Evolutionary conservation across 2,888 invertebrate species (phyloP).

Genomic region (Polymixis flavicincta): DNA sequence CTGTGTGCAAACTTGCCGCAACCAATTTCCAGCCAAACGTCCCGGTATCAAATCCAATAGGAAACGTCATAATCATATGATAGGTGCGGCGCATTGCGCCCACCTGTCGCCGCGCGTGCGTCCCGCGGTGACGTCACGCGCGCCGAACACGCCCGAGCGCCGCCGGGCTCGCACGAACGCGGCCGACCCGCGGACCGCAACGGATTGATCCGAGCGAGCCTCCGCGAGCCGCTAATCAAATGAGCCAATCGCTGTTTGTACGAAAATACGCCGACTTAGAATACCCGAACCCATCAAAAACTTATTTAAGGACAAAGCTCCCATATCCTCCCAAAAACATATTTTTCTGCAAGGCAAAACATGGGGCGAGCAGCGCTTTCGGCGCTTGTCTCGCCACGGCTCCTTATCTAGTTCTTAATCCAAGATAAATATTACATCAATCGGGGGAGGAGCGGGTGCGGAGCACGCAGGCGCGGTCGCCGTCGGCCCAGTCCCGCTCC

Average conservation of each 20-base stretch:
- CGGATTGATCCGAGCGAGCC: conserved; percentile 84
- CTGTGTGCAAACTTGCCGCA: conserved; percentile 76
- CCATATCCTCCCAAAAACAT: conserved; percentile 37
- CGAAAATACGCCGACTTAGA: conserved; percentile 59
- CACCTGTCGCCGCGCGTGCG: conserved; percentile 90
- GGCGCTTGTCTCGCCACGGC: conserved; percentile 75
- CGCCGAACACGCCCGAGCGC: conserved; percentile 73
- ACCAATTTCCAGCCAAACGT: conserved; percentile 78
- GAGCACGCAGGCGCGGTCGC: conserved; percentile 78
- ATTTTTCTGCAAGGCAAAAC: conserved; percentile 45
- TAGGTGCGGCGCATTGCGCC: conserved; percentile 89
- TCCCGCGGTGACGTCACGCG: conserved; percentile 86
- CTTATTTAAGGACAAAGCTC: conserved; percentile 15
- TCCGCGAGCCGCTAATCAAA: conserved; percentile 78
- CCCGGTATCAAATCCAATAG: conserved; percentile 80
- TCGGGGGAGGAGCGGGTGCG: conserved; percentile 80
- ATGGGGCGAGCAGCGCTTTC: conserved; percentile 61
- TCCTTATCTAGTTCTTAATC: conserved; percentile 89
- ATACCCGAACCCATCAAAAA: conserved; percentile 26
- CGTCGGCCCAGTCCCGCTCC: conserved; percentile 87
- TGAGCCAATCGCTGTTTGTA: conserved; percentile 70
- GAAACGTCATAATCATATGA: conserved; percentile 90
- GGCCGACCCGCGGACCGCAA: conserved; percentile 75
- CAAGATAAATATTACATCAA: conserved; percentile 91
- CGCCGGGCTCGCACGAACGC: conserved; percentile 71